Base-by-base conservation (phyloP, 1,140 invertebrate species). In the Calosoma granatense region DNA sequence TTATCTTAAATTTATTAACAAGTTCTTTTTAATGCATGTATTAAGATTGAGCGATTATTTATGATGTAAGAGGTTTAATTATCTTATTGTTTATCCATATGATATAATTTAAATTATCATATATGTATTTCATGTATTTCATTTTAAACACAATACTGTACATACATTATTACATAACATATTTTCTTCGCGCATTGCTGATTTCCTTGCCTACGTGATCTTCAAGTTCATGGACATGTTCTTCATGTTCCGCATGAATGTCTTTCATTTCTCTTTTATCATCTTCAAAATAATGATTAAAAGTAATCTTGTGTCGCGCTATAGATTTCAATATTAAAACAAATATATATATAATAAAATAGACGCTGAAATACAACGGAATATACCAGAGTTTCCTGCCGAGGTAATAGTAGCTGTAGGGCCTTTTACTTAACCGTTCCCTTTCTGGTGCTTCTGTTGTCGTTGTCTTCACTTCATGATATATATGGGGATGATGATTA, bases 351-450 rank as follows among this genome's bases (percentile, higher is more conserved):
- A 88, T 77, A 57, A 87, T 84, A 64, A 90, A 90, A 63, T 87
- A 91, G n/a, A 88, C 83, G 57, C 86, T 88, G 65, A 90, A 90
- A 67, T 90, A 90, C 12, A 91, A 66, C 0, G 88, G 88, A 43
- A 90, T 75, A 63, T 90, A 91, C 81, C 87, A 91, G 1, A 90
- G 73, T 64, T 90, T 89, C 58, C 85, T 81, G 0, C 87, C 87
- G 60, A 90, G 78, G 64, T 85, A 89, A 66, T 89, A 90, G 69
- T 90, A 90, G 65, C 85, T 87, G 74, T 87, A 90, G 2, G 78
- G 76, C 59, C 79, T 74, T 59, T 86, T 88, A 55, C 81, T 85
- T 41, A 86, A 78, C 62, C 85, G 77, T 52, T 82, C 80, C 2
- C 74, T 68, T 56, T 72, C 72, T n/a, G 66, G 65, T 20, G 66